Percentiles rank a stretch among this genome's conserved stretches.
phyloP scores from a whole-genome alignment of 2,797 vertebrate genomes.

The Leucoraja ocellata region DNA sequence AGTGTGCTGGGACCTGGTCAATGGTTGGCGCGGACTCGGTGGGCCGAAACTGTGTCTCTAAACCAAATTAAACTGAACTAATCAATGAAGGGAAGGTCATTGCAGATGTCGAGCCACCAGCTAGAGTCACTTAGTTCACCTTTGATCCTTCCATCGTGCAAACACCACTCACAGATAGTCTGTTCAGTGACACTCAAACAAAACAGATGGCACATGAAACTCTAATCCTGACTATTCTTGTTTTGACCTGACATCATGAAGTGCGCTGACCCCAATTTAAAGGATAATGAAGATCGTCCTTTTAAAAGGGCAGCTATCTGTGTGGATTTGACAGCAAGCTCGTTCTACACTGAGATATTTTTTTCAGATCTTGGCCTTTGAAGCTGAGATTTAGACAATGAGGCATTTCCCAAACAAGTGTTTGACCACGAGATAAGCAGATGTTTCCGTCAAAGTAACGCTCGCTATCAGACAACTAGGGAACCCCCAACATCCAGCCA shows the following conservation, averaged over 20 bases:
- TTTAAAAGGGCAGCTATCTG: constrained; percentile 7
- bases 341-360: neutral
- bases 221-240: constrained; percentile 11
- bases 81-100: neutral
- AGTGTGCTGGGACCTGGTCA: too few relatives aligned
- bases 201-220: constrained; percentile 23
- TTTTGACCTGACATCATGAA: constrained; percentile 13
- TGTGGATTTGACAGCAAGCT: constrained; percentile 14
- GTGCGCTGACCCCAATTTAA: constrained; percentile 12
- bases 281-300: constrained; percentile 25
- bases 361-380: constrained; percentile 16
- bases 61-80: neutral
- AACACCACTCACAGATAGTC: neutral
- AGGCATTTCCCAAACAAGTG: neutral
- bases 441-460: neutral
- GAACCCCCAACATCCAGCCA: neutral
- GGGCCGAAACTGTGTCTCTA: too few relatives aligned
- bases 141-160: constrained; percentile 19
- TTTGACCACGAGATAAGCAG: neutral
- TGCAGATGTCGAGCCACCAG: neutral
- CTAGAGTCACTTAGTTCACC: neutral
- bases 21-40: too few relatives aligned
- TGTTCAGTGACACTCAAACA: neutral
- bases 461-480: neutral
- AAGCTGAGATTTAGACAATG: neutral